Evolutionary conservation across 2,888 invertebrate species (phyloP).

Genomic region (Tenthredo distinguenda): DNA sequence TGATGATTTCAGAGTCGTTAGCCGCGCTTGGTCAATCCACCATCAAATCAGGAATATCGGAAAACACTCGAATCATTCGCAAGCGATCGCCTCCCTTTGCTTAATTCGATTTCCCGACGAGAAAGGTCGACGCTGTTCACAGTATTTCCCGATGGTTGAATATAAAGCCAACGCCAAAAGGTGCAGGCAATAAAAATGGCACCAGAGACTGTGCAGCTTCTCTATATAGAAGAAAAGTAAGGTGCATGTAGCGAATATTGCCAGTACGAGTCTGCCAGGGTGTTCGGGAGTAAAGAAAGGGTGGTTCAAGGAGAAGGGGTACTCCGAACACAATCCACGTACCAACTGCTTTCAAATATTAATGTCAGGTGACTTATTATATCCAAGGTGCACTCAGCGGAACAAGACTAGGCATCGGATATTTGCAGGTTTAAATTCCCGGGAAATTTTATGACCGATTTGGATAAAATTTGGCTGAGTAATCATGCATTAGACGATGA

Average conservation of each 20-base stretch:
- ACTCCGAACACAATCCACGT: conserved; percentile 77
- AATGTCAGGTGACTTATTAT: conserved; percentile 79
- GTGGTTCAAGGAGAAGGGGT: conserved; percentile 62
- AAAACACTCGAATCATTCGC: conserved; percentile 15
- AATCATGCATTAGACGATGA: background rate
- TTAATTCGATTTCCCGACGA: background rate
- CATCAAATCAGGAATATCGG: conserved; percentile 13
- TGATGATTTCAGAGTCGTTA: conserved; percentile 27
- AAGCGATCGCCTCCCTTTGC: background rate
- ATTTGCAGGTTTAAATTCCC: conserved; percentile 13
- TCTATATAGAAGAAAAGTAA: conserved; percentile 13
- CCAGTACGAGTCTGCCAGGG: conserved; percentile 46
- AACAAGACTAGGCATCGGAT: conserved; percentile 62
- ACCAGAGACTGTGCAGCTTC: conserved; percentile 50
- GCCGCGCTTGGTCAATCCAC: conserved; percentile 10
- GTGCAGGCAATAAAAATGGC: conserved; percentile 34
- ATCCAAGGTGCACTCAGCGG: conserved; percentile 74
- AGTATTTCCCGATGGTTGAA: background rate
- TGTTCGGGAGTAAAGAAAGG: background rate
- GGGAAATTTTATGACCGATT: background rate
- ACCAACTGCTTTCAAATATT: conserved; percentile 78
- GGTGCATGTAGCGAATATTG: conserved; percentile 68
- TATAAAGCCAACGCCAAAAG: background rate
- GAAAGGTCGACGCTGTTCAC: background rate
- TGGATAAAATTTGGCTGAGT: background rate